Percentiles rank a stretch among this genome's conserved stretches.
Conservation (phyloP, 2,113 vertebrate genomes). For the Suncus etruscus region DNA sequence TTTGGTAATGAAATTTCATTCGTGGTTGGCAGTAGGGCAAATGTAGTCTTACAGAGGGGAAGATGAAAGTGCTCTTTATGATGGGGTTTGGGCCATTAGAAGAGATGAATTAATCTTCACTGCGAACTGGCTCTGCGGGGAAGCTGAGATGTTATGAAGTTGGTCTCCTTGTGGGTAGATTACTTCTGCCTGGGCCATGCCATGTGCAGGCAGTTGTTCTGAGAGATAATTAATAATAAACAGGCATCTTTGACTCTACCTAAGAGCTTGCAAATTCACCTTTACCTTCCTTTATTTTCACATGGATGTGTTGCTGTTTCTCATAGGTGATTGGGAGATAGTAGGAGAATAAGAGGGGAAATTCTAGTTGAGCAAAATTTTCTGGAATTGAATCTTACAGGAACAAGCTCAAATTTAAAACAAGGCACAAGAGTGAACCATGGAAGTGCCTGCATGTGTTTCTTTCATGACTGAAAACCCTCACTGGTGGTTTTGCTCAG, state of each 20-base stretch:
- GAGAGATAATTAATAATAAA: background rate
- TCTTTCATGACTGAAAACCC: conserved; percentile 51
- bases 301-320: background rate
- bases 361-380: background rate
- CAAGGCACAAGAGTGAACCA: background rate
- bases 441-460: background rate
- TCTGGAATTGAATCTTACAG: conserved; percentile 50
- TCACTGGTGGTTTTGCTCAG: background rate
- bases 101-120: conserved; percentile 20
- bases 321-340: background rate
- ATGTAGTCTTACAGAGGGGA: conserved; percentile 70
- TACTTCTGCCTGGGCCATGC: background rate
- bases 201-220: background rate
- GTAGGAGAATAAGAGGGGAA: background rate
- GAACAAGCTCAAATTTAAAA: conserved; percentile 14
- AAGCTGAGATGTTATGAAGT: background rate
- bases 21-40: conserved; percentile 77
- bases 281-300: background rate
- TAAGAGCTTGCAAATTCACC: background rate
- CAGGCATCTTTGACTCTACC: background rate
- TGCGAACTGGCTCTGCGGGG: conserved; percentile 1
- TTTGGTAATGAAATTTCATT: conserved; percentile 84
- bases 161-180: background rate
- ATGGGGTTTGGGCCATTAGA: conserved; percentile 71
- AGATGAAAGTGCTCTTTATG: conserved; percentile 68